phyloP scores from a whole-genome alignment of 2,113 vertebrate genomes.

The Eulemur macaco region DNA sequence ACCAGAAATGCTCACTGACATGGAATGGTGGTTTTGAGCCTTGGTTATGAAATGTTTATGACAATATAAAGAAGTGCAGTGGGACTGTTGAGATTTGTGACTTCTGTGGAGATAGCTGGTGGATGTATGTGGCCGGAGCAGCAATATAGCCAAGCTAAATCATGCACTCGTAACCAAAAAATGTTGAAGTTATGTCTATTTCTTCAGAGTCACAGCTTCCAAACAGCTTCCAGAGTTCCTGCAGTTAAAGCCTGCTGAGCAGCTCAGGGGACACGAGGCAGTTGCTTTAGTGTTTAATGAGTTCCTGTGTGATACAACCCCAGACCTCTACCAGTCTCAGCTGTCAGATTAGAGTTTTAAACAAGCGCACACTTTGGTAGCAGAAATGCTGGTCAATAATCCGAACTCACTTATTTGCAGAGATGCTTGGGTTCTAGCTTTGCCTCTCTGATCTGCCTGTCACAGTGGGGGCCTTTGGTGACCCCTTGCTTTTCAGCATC shows the following conservation, averaged over 20 bases:
- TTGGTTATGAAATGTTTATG: background rate
- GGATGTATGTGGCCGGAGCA: background rate
- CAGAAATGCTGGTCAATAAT: background rate
- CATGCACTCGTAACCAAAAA: background rate
- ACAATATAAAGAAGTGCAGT: background rate
- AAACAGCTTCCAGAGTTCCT: slow-evolving; percentile 10
- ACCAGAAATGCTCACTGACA: slow-evolving; percentile 15
- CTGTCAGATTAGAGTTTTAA: slow-evolving; percentile 52
- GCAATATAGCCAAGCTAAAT: background rate
- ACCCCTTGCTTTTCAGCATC: background rate
- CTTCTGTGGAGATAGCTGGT: background rate
- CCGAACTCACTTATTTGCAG: background rate
- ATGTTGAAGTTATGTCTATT: background rate
- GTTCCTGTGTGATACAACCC: slow-evolving; percentile 14
- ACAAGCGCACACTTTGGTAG: background rate
- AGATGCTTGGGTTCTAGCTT: background rate
- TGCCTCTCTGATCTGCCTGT: background rate
- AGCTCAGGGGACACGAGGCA: background rate
- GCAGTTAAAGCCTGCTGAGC: slow-evolving; percentile 20
- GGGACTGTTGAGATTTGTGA: background rate
- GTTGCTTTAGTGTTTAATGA: slow-evolving; percentile 44
- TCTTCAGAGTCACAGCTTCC: slow-evolving; percentile 20
- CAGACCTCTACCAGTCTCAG: background rate
- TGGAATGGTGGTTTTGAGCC: background rate
- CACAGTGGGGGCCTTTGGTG: background rate